phyloP scores from a whole-genome alignment of 2,888 invertebrate species.

The Drosophila atroscutellata region DNA sequence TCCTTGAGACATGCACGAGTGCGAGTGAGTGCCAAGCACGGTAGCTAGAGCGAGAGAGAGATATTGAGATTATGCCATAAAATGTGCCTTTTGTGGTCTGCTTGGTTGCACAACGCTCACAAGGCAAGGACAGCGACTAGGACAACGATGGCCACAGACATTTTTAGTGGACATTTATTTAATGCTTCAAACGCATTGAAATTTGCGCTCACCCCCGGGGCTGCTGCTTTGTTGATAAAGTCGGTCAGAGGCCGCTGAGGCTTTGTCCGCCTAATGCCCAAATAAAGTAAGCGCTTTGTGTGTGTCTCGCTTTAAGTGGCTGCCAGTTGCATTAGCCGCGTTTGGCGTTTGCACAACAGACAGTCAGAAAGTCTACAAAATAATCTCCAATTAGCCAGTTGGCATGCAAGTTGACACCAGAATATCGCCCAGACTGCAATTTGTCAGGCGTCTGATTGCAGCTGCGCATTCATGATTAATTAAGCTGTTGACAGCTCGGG shows the following conservation, averaged over 20 bases:
- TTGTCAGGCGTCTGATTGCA: conserved; percentile 5
- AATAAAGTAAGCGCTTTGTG: conserved; percentile 40
- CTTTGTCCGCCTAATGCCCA: conserved; percentile 44
- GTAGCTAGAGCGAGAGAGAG: background rate
- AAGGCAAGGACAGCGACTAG: conserved; percentile 47
- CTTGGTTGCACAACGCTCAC: conserved; percentile 64
- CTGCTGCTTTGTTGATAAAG: conserved; percentile 71
- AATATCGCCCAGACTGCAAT: conserved; percentile 1
- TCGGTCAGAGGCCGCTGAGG: conserved; percentile 52
- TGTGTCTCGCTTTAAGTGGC: conserved; percentile 23
- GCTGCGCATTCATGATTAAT: conserved; percentile 35
- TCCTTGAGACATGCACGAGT: conserved; percentile 68
- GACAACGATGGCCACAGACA: conserved; percentile 57
- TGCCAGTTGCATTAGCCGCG: conserved; percentile 42
- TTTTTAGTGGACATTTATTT: conserved; percentile 79
- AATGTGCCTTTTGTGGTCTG: conserved; percentile 58
- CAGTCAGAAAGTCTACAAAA: conserved; percentile 8
- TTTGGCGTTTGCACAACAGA: conserved; percentile 10
- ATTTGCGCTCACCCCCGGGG: conserved; percentile 58
- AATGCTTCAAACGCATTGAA: conserved; percentile 79
- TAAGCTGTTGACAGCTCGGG: conserved; percentile 45
- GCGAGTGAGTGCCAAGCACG: conserved; percentile 17
- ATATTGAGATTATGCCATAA: conserved; percentile 35
- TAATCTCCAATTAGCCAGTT: conserved; percentile 36
- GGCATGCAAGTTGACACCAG: conserved; percentile 9